Base-by-base conservation (phyloP, 1,140 invertebrate genomes). In the Anadara kagoshimensis region DNA sequence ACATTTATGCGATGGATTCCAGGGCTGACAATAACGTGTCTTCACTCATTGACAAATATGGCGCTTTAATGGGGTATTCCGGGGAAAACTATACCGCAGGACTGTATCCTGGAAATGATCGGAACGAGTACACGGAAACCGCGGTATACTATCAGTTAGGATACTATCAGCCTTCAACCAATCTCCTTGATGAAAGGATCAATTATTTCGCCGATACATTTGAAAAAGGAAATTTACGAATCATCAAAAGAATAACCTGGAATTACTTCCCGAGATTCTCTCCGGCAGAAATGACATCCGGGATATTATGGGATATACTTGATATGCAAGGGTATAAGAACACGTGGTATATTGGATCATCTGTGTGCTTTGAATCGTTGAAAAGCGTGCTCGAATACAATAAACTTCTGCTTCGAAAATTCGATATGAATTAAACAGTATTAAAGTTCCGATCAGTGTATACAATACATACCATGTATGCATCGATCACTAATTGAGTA, bases 341-440 rank as follows among this genome's bases (percentile, higher is more conserved):
- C 11, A 69, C 58, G 22, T 69, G 67, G 67, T 69, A 69, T 41
- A 69, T 69, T 11, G 67, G 67, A 5, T 59, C 67, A 2, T 69
- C 67, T 8, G 67, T 69, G 51, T 61, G 57, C 14, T 69, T 69
- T n/a, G 67, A 69, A 29, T 61, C 56, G 7, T 36, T 69, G 11
- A 59, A 69, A 22, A 69, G 67, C 51, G 67, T 69, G 11, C 14
- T 69, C 3, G 67, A 69, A 29, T 69, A 69, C 18, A 69, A 69
- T 20, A 69, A 69, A 41, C 20, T 69, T n/a, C 16, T 69, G 29
- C 20, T 64, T 20, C 45, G 44, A 24, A 12, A 43, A 7, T 61
- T 61, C 41, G 0, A 24, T 36, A 3, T 36, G 29, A 36, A 36
- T 36, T 36, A 7, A 36, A 36, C 2, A 7, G 29, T 2, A 3